Conservation (phyloP, 2,888 invertebrate genomes). For the Caenorhabditis sp. region DNA sequence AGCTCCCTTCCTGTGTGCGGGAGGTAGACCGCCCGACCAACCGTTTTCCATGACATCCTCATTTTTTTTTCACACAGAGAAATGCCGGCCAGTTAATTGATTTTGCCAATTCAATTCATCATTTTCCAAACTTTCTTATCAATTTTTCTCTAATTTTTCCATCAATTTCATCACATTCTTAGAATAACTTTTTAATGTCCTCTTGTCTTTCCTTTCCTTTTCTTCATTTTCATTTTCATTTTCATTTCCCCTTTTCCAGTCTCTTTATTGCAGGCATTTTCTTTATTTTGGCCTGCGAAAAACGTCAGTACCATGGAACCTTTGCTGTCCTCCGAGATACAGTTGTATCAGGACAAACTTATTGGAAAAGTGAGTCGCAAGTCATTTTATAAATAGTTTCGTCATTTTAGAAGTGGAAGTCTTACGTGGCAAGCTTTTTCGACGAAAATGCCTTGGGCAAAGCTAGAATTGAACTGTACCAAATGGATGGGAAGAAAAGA, state of each 20-base stretch:
- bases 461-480: constrained; percentile 55
- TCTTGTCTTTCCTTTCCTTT: neutral
- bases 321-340: constrained; percentile 43
- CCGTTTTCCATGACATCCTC: no score
- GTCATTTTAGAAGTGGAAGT: constrained; percentile 61
- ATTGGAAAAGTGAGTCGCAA: constrained; percentile 50
- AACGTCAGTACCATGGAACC: constrained; percentile 57
- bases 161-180: no score
- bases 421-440: constrained; percentile 51
- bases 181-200: no score
- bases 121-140: no score
- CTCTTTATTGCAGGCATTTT: constrained; percentile 22
- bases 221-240: constrained; percentile 5
- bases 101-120: no score
- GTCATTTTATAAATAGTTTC: neutral
- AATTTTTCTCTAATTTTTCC: no score
- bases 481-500: constrained; percentile 42
- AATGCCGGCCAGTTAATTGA: no score
- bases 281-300: constrained; percentile 20
- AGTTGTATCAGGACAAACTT: constrained; percentile 56
- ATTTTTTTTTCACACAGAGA: no score
- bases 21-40: no score
- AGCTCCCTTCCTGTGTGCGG: constrained; percentile 48
- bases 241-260: neutral
- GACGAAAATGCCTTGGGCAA: constrained; percentile 54